Base-by-base conservation (phyloP, 2,113 vertebrate species). In the Gulo gulo region DNA sequence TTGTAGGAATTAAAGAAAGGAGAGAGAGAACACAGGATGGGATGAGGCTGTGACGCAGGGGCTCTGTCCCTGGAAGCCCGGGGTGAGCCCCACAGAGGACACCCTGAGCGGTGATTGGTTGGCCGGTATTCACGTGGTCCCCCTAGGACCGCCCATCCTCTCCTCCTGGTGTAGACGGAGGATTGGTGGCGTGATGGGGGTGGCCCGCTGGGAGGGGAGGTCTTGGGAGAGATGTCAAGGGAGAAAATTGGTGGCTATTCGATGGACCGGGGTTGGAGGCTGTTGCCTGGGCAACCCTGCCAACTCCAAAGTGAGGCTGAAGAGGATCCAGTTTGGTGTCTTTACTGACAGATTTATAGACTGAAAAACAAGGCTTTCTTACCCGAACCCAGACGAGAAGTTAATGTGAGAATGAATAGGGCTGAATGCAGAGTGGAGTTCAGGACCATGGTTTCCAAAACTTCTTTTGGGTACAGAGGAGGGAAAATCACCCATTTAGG, bases 161-260 rank as follows among this genome's bases (percentile, higher is more conserved):
- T 63, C 20, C 57, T 96, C 34, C 39, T 0, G 0, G 52, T 2
- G 1, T 23, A 80, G 88, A 69, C 76, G 6, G 80, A 83, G 65
- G 6, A 87, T 86, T 29, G 79, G 55, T 79, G 94, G 88, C 93
- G 45, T 73, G 45, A 39, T 76, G 23, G n/a, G 91, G 88, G 65
- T 86, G 94, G 96, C 84, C 73, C 21, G 55, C 76, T 90, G 59
- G 88, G 26, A 87, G 78, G 0, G 29, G 34, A 85, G 45, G 69
- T 34, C 4, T 87, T 50, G 26, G 94, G 85, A 69, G 94, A 92
- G 83, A 80, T 65, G 96, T 98, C 97, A 87, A 65, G 91, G 57
- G 84, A 47, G 74, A 84, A 97, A 89, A 96, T 59, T n/a, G 69
- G 65, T 91, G 88, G 82, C 86, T 84, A 45, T 85, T 55, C 20